Conservation (phyloP, 2,113 vertebrate genomes). For the Corynorhinus townsendii region DNA sequence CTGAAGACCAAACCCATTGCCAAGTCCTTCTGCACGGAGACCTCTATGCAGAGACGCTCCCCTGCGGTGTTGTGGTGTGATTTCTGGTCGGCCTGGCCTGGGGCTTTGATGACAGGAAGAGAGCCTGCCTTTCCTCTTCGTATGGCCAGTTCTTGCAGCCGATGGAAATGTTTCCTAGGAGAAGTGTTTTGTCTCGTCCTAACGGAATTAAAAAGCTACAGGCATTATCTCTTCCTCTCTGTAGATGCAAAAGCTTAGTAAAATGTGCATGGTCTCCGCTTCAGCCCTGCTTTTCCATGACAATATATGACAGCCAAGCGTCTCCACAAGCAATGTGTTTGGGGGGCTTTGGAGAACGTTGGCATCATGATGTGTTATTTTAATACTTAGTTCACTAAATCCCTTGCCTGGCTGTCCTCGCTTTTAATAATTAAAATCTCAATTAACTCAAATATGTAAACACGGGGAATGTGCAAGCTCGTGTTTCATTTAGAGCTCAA, state of each 20-base stretch:
- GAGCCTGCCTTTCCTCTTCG: not conserved
- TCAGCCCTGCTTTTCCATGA: not conserved
- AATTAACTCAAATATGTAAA: slow-evolving; percentile 71
- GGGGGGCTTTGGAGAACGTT: slow-evolving; percentile 6
- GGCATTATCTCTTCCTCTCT: not conserved
- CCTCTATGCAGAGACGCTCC: not conserved
- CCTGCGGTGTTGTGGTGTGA: rapidly evolving
- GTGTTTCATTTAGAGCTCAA: slow-evolving; percentile 72
- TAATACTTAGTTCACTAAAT: slow-evolving; percentile 51
- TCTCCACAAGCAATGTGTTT: not conserved
- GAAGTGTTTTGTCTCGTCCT: not conserved
- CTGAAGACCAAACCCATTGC: not conserved
- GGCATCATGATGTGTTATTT: slow-evolving; percentile 24
- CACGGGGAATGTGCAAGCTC: slow-evolving; percentile 66
- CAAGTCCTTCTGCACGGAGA: not conserved
- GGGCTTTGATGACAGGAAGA: not conserved
- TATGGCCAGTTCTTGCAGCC: not conserved
- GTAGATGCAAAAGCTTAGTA: slow-evolving; percentile 12
- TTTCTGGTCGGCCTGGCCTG: not conserved
- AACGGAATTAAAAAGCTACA: not conserved
- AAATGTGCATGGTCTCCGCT: not conserved
- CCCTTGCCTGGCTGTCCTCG: slow-evolving; percentile 50
- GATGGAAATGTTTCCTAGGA: not conserved
- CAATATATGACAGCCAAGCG: not conserved
- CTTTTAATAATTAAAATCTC: slow-evolving; percentile 72